Evolutionary conservation across 2,888 invertebrate species (phyloP), one percentile per base, ranked within the genome.

Genomic region (Physocephala rufipes): DNA sequence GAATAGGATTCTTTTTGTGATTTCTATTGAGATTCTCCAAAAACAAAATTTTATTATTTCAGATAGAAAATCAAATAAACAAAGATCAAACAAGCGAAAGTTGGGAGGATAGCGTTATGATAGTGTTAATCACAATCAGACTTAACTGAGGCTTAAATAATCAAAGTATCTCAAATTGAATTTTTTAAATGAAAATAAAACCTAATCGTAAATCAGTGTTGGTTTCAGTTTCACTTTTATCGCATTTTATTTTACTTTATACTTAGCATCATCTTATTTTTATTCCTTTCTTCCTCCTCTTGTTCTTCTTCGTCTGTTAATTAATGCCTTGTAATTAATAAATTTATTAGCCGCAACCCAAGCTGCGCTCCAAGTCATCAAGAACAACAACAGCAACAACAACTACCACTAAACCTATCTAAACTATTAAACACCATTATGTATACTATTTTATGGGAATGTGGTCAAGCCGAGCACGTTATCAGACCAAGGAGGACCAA

Each of bases 261-360:
- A 45, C 43, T 45, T 55, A 24, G 15, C 5, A 45, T 43, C 58
- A 4, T 16, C 61, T 45, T 26, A 28, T 26, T 7, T 16, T 0
- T 13, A 19, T 47, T 24, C 21, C 9, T 15, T 13, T 15, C 21
- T 26, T 24, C 55, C 28, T 45, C 62, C 26, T 13, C 24, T 36
- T 30, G 36, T 51, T n/a, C 36, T 7, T 12, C 72, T 9, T 36
- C 36, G 4, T 36, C 80, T 81, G 81, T 81, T 83, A 83, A 83
- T 83, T 82, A 83, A 83, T 83, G 83, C 82, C 80, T 81, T 82
- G 80, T 80, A 81, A 80, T 80, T 81, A 79, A 78, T 79, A 83
- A 83, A 82, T 82, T 83, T 82, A 83, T 83, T 76, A 80, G 80
- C 82, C 81, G 82, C 83, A 81, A 82, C 83, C 83, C 78, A 81